A percentile compares a stretch with the other conserved stretches of the same genome.
phyloP scores from a whole-genome alignment of 2,888 invertebrate genomes.

The Nymphalis polychloros region DNA sequence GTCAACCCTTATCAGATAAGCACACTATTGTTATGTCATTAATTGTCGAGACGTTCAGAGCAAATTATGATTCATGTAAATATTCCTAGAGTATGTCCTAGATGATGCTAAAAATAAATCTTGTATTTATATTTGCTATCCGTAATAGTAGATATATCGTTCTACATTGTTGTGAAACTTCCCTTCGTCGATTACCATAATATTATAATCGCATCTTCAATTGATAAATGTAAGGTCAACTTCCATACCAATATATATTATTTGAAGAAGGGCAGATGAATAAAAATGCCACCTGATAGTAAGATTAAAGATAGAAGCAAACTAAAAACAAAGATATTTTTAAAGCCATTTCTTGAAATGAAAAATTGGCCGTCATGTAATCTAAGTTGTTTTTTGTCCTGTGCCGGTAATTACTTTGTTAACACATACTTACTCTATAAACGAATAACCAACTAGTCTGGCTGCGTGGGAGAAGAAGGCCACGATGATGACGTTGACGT shows the following conservation, averaged over 20 bases:
- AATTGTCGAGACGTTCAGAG: constrained; percentile 25
- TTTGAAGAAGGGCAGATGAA: too few species aligned
- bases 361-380: not conserved
- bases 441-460: constrained; percentile 90
- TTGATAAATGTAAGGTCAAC: constrained; percentile 4
- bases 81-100: constrained; percentile 17
- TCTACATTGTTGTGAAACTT: constrained; percentile 1
- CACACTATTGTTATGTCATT: constrained; percentile 49
- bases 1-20: constrained; percentile 48
- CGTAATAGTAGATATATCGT: not conserved
- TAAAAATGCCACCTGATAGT: too few species aligned
- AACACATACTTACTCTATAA: constrained; percentile 87
- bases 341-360: too few species aligned
- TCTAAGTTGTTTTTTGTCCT: not conserved
- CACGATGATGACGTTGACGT: constrained; percentile 91
- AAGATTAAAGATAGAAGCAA: too few species aligned
- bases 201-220: constrained; percentile 15
- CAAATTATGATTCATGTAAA: constrained; percentile 19
- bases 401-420: constrained; percentile 1
- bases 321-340: too few species aligned
- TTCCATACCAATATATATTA: too few species aligned
- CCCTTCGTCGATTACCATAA: constrained; percentile 9
- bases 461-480: constrained; percentile 93
- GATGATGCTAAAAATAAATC: constrained; percentile 3
- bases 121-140: not conserved